These are phyloP conservation scores for Diuraphis noxia DNA, from an alignment of 1,140 invertebrate genomes.

Conservation along the genomic window DNA sequence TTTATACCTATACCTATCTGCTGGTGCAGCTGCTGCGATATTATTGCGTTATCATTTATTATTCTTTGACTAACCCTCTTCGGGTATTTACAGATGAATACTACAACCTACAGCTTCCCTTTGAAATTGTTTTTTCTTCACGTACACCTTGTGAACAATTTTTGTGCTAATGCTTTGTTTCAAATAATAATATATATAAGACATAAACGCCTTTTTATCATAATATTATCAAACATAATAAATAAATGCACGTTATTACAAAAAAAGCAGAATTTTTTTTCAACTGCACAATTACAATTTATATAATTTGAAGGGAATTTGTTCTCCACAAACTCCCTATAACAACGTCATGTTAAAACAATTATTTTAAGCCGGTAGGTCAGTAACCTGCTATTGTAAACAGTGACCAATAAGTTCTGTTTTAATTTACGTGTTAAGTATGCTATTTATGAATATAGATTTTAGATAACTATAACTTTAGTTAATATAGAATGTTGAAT, in stretches of 20 bases:
- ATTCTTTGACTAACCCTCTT: neutral
- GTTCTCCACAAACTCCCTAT: too few relatives aligned
- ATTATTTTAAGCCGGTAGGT: too few relatives aligned
- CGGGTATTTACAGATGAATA: neutral
- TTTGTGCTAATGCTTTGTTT: neutral
- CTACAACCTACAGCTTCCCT: neutral
- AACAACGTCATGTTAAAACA: too few relatives aligned
- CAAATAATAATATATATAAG: neutral
- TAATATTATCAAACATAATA: neutral
- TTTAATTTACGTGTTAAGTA: neutral
- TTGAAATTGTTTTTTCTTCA: neutral
- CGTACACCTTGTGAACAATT: neutral
- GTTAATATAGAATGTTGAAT: too few relatives aligned
- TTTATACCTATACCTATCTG: neutral
- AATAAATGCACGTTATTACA: neutral
- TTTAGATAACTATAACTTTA: neutral
- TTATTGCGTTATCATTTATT: constrained; percentile 10
- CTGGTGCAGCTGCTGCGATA: neutral
- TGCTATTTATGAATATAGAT: neutral
- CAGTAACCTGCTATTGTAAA: too few relatives aligned
- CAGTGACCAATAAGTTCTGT: neutral
- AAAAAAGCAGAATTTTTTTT: neutral
- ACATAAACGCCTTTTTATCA: neutral
- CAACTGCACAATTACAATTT: neutral
- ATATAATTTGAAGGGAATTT: neutral